phyloP scores from a whole-genome alignment of 2,113 vertebrate species.

The Corvus moneduloides region DNA sequence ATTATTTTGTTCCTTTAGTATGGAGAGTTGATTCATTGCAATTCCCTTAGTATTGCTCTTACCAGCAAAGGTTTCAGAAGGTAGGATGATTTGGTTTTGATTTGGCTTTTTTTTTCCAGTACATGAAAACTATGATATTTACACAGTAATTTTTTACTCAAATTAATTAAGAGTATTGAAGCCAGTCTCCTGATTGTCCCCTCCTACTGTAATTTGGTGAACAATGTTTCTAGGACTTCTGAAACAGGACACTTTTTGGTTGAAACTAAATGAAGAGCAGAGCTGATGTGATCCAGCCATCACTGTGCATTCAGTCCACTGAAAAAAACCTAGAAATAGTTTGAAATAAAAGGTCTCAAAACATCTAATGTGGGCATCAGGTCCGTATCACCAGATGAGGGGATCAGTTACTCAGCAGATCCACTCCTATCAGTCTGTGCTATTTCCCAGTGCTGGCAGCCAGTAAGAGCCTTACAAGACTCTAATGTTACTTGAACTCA shows the following conservation, averaged over 20 bases:
- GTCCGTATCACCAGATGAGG: not conserved
- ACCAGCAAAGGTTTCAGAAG: not conserved
- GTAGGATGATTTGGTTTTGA: not conserved
- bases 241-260: not conserved
- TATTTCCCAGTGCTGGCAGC: not conserved
- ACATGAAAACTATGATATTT: not conserved
- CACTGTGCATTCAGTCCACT: not conserved
- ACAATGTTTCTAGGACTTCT: not conserved
- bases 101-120: not conserved
- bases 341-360: not conserved
- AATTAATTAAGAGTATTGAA: not conserved
- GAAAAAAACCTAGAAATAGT: not conserved
- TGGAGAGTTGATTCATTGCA: not conserved
- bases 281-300: not conserved
- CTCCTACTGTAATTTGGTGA: not conserved
- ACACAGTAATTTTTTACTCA: not conserved
- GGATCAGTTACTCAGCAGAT: not conserved
- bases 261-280: not conserved
- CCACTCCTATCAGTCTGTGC: not conserved
- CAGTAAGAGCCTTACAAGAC: not conserved
- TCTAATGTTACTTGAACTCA: not conserved
- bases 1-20: not conserved
- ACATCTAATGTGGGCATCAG: fast-evolving
- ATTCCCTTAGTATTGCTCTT: not conserved
- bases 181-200: not conserved